Base-by-base conservation (phyloP, 1,140 invertebrate genomes). In the Plectrocnemia conspersa region DNA sequence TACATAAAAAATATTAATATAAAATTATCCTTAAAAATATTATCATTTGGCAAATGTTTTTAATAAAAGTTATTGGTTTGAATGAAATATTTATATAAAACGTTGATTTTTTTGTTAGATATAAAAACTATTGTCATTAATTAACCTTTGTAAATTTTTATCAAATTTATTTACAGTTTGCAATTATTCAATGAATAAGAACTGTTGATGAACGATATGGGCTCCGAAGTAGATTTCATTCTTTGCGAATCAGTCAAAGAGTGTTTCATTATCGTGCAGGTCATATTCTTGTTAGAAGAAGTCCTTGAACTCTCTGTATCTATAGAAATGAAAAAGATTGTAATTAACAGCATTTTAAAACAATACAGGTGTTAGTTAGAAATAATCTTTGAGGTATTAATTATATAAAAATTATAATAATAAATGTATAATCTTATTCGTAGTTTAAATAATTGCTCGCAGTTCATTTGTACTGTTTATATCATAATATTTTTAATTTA, bases 221-320 rank as follows among this genome's bases (percentile, higher is more conserved):
- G 2, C 3, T 15, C 2, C 16, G 35, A 29, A 16, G 13, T 6
- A 7, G 33, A 23, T 1, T n/a, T 9, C 4, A 10, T 18, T 15
- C 16, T 7, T 42, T 42, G 16, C 10, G 18, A 13, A 42, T 18
- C 9, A 32, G 19, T 15, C 3, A 13, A 24, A n/a, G 2, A 13
- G 19, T 40, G n/a, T 19, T 41, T 52, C 42, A 58, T 35, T 11
- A 57, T 40, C 5, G 41, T 36, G 24, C 55, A 57, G 2, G 33
- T 55, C 3, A 61, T 55, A 46, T 61, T 61, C 45, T 58, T 61
- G 38, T 52, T 54, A n/a, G 59, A 61, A 0, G 59, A 61, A 15
- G 59, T 58, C 44, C 59, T 54, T 22, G 59, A 61, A 33, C 55
- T 61, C 40, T 61, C 59, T n/a, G 59, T 61, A 42, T 61, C 59